Base-by-base conservation (phyloP, 2,797 vertebrate species). In the Myotis daubentonii region DNA sequence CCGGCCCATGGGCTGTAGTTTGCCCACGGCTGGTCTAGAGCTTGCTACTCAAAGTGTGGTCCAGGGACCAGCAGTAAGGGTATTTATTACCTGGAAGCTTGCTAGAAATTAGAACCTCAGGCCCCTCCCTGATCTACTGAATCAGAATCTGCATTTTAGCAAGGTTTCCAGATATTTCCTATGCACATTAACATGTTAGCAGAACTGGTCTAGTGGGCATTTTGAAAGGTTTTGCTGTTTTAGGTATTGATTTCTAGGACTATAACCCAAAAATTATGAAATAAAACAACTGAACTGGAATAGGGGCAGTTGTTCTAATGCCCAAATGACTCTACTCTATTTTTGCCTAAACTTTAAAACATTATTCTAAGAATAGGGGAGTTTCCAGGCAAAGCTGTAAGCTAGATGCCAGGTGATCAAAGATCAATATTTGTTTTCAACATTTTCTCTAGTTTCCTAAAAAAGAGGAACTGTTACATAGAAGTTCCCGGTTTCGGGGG, bases 261-360 rank as follows among this genome's bases (percentile, higher is more conserved):
- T 72, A n/a, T 20, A 36, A 51, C 17, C 38, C n/a, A 3, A 25
- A 82, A 95, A 44, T 81, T 25, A 65, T 49, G 62, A 87, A 93
- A 78, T 79, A 71, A 87, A 94, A 86, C 53, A 85, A 41, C 0
- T 28, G 30, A 75, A 91, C 38, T 95, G 36, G 60, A 83, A 81
- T 68, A 91, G 71, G 3, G 36, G 23, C 30, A 71, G 62, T 7
- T 85, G 16, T 87, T 49, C 57, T n/a, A 91, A 89, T 80, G 47
- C 30, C 51, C 65, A 87, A 74, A 93, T n/a, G 66, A 23, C 3
- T 74, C 55, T 62, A 68, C 78, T 62, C 55, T 80, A 28, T 62
- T 91, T 87, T 87, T 49, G 89, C 83, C 49, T 55, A 74, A 92
- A 76, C 30, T 75, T 82, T 16, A 80, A 87, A 93, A 89, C 53